Percentiles rank a stretch among this genome's conserved stretches.
Conservation (phyloP, 2,888 invertebrate species). For the Leptura quadrifasciata region DNA sequence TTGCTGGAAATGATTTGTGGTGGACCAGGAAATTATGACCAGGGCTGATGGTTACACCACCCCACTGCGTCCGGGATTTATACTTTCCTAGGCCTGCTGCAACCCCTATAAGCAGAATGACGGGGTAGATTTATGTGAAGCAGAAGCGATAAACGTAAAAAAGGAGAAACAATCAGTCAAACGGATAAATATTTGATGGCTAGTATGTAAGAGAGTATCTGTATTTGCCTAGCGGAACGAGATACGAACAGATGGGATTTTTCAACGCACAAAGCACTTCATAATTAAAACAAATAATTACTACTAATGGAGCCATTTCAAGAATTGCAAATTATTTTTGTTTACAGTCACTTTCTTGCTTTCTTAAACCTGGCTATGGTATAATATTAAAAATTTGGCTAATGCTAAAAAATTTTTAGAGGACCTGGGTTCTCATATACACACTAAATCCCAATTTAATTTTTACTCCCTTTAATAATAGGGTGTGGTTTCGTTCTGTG, state of each 20-base stretch:
- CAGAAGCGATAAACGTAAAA: background rate
- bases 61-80: background rate
- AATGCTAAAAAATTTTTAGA: no score
- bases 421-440: no score
- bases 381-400: no score
- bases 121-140: conserved; percentile 3
- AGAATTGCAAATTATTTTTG: no score
- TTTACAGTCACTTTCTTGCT: no score
- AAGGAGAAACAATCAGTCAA: conserved; percentile 2
- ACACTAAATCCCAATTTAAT: no score
- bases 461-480: no score
- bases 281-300: background rate
- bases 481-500: no score
- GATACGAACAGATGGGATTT: background rate
- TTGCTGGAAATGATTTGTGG: background rate
- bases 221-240: background rate
- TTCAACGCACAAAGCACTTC: background rate
- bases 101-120: background rate
- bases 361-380: no score
- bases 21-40: background rate
- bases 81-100: background rate
- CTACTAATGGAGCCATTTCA: no score
- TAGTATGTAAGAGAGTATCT: background rate
- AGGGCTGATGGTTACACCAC: background rate
- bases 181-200: conserved; percentile 1